phyloP scores from a whole-genome alignment of 2,888 invertebrate genomes.

The Nomada fucata region DNA sequence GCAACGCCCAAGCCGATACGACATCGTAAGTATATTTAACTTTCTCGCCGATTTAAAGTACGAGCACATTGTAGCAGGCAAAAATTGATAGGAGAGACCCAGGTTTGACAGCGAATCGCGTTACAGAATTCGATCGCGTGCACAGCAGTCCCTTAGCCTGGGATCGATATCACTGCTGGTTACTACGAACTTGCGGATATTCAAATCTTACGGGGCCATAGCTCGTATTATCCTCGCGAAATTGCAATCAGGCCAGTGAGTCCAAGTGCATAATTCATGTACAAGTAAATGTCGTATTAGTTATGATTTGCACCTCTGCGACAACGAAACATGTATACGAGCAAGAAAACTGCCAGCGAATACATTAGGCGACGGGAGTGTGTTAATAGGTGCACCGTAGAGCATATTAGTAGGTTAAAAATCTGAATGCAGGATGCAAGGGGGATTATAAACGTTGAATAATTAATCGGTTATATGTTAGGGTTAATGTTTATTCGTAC shows the following conservation, averaged over 20 bases:
- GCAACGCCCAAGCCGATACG: not conserved
- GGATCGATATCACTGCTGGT: constrained; percentile 81
- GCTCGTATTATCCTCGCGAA: constrained; percentile 70
- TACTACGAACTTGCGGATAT: constrained; percentile 76
- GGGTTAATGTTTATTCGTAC: too few species aligned
- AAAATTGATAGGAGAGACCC: constrained; percentile 64
- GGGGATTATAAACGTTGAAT: not conserved
- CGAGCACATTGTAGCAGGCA: constrained; percentile 45
- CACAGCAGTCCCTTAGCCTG: constrained; percentile 71
- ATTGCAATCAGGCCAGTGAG: constrained; percentile 65
- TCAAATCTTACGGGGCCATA: constrained; percentile 72
- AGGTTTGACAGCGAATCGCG: constrained; percentile 70
- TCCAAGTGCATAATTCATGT: constrained; percentile 30
- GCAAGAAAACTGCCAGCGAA: constrained; percentile 27
- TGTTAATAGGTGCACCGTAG: too few species aligned
- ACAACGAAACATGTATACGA: constrained; percentile 10
- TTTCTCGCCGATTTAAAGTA: constrained; percentile 39
- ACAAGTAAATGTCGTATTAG: constrained; percentile 42
- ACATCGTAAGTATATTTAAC: constrained; percentile 21
- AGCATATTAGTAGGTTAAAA: constrained; percentile 6
- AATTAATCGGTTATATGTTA: too few species aligned
- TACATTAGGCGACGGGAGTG: constrained; percentile 6
- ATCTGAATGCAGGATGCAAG: not conserved
- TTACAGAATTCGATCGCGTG: constrained; percentile 81
- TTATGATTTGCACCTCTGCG: constrained; percentile 17